Base-by-base conservation (phyloP, 2,888 invertebrate species). In the Synergus japonicus region DNA sequence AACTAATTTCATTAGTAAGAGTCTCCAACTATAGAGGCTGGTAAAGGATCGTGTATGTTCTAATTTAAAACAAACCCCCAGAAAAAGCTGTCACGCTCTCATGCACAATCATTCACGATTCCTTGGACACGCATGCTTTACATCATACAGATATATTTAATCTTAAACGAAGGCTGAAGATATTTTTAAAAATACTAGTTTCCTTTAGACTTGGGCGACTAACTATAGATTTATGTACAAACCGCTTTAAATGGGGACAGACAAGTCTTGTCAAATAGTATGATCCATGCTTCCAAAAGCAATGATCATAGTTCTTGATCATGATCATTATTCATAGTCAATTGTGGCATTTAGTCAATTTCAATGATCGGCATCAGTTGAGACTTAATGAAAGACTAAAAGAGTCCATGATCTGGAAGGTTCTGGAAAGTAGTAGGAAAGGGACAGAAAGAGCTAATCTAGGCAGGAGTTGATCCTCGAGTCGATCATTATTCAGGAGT, bases 41-140 rank as follows among this genome's bases (percentile, higher is more conserved):
- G 41, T 41, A 66, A 43, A 44, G 66, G 18, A 66, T 18, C 18
- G 10, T 5, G 37, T 13, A 37, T 18, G 41, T 54, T 73, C 37
- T 73, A 73, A 73, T 37, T 54, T 73, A n/a, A 73, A n/a, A 37
- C 15, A 73, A 73, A 49, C 12, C 4, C 41, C 41, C n/a, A 22
- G 44, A 54, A 73, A 54, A 49, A 73, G 12, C 69, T 69, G 69
- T 69, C 54, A 69, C 37, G 18, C 43, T 67, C 44, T 69, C 49
- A 49, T 49, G 69, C 46, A 69, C 49, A 69, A 69, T 69, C 69
- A 54, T 67, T 67, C 43, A 67, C 44, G 43, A 67, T 67, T 67
- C 44, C 44, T 41, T 41, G 41, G 65, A 65, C 44, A 67, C 9
- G 66, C 44, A 18, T 44, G 66, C 66, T 67, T 44, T 67, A 67